phyloP scores from a whole-genome alignment of 2,797 vertebrate species.

The Darevskia nairensis region DNA sequence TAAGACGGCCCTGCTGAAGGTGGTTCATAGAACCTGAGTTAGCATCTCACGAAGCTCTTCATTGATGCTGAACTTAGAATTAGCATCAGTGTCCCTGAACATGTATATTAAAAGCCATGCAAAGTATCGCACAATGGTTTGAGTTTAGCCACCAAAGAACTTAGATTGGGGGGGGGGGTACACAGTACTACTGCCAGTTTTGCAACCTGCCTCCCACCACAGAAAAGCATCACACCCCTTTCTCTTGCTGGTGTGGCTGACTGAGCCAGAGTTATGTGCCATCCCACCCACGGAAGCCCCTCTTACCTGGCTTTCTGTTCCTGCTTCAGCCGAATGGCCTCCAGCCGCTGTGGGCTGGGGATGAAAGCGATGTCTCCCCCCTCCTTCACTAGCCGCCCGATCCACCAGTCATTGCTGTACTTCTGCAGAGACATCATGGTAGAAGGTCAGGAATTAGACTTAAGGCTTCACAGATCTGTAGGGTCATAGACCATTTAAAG shows the following conservation, averaged over 20 bases:
- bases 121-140: neutral
- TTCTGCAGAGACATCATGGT: slow-evolving; percentile 76
- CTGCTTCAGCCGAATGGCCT: slow-evolving; percentile 94
- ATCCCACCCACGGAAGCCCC: neutral
- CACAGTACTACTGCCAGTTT: too few species aligned
- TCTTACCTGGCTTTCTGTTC: slow-evolving; percentile 93
- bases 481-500: neutral
- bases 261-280: neutral
- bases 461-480: neutral
- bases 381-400: slow-evolving; percentile 94
- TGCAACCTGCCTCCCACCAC: neutral
- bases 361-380: slow-evolving; percentile 96
- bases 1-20: too few species aligned
- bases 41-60: neutral
- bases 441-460: neutral
- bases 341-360: slow-evolving; percentile 94
- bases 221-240: neutral
- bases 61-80: neutral
- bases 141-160: neutral
- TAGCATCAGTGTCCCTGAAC: neutral
- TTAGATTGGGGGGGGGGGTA: too few species aligned
- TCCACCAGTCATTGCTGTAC: slow-evolving; percentile 98
- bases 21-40: neutral
- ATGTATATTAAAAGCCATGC: neutral
- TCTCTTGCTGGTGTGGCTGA: neutral